These are phyloP conservation scores for Agrochola circellaris DNA, from an alignment of 2,888 invertebrate species.

Conservation along the genomic window DNA sequence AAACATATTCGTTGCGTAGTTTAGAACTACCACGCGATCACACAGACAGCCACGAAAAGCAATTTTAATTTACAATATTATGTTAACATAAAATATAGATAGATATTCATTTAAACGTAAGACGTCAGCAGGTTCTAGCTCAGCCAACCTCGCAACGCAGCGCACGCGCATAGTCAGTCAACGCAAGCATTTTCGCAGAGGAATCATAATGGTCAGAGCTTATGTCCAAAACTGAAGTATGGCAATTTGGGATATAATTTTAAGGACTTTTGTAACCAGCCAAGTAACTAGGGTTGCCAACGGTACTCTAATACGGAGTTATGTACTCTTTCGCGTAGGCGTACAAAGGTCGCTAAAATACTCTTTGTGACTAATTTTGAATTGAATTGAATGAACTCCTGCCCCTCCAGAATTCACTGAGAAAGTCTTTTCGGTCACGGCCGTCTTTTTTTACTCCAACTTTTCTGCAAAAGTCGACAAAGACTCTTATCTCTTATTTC, in stretches of 20 bases:
- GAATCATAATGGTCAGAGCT: background rate
- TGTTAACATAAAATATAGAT: background rate
- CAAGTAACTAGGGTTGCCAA: background rate
- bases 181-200: conserved; percentile 17
- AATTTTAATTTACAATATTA: background rate
- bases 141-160: background rate
- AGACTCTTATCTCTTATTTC: no score
- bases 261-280: background rate
- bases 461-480: background rate
- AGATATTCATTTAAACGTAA: background rate
- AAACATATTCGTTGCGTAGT: background rate
- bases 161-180: background rate
- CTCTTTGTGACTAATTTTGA: background rate
- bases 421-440: background rate
- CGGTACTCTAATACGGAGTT: background rate
- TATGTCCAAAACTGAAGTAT: background rate
- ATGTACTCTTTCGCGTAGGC: background rate
- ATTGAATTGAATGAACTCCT: background rate
- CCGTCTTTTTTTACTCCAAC: background rate
- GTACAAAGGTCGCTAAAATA: background rate
- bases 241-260: background rate
- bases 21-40: background rate
- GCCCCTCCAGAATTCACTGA: background rate
- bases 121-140: background rate
- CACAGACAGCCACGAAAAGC: background rate